Evolutionary conservation across 1,140 invertebrate genomes (phyloP), one percentile per base, ranked within the genome.

Genomic region (Hyles euphorbiae): DNA sequence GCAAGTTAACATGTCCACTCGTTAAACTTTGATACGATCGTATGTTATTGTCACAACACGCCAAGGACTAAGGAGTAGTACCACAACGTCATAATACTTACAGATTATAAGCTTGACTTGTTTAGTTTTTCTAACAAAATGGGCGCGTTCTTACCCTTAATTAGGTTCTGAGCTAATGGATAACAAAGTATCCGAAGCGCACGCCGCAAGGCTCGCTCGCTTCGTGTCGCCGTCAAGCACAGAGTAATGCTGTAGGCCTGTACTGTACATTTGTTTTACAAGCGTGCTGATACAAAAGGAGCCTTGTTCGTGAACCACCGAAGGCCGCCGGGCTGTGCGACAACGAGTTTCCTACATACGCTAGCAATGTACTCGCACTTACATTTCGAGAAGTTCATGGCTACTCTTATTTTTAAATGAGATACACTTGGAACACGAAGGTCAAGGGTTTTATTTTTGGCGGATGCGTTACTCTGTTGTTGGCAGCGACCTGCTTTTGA

Each of bases 371-470:
- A 77, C 74, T 72, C 71, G 70, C 59, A 68, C 64, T 60, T 60
- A 63, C 66, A 74, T 65, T 66, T 78, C 58, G 62, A 72, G 63
- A 78, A 82, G 83, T 87, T 87, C 83, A 87, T 66, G 83, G 81
- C 70, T 80, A 72, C 70, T 81, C 65, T 79, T 83, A 83, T 83
- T 87, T 83, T 84, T 78, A 77, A 67, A 69, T 65, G 62, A 77
- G 74, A 83, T 81, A 82, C 76, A 81, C 74, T 81, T 22, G 22
- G 78, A 54, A 59, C 65, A 76, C 68, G 74, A 85, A 83, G 83
- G 83, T 83, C 82, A 87, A 87, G 83, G 79, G 78, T 67, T 83
- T 70, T 77, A 77, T 84, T 84, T 85, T 83, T 80, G 82, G 82
- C 81, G 72, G 71, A 79, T 72, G 70, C 72, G 51, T 61, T 70